Conservation (phyloP, 2,113 vertebrate genomes). For the Crotalus horridus region DNA sequence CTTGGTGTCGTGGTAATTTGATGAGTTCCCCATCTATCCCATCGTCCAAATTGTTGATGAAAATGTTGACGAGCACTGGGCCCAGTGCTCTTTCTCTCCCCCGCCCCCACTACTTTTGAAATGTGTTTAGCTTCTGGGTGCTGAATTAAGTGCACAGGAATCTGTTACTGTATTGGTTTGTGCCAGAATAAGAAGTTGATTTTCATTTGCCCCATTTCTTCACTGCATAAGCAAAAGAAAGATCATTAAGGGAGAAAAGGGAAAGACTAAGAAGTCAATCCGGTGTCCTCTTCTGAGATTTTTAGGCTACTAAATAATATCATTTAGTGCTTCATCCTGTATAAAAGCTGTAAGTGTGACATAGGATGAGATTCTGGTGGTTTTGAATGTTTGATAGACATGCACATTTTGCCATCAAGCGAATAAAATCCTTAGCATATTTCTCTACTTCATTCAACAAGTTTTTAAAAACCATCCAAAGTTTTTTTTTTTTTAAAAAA, state of each 20-base stretch:
- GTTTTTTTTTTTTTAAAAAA: neutral
- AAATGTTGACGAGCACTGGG: too few relatives aligned
- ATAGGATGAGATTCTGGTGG: neutral
- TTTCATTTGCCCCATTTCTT: slow-evolving; percentile 29
- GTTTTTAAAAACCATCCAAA: neutral
- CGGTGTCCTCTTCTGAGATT: neutral
- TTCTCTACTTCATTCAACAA: neutral
- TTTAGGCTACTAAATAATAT: neutral
- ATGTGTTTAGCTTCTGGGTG: neutral
- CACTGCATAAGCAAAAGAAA: neutral
- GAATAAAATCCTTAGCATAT: neutral
- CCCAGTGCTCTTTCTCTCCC: neutral
- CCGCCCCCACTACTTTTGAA: fast-evolving
- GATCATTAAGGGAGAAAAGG: neutral
- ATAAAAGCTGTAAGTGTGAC: neutral
- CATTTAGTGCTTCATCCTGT: neutral
- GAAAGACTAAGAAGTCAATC: neutral
- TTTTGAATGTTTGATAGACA: neutral
- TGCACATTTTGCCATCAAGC: neutral
- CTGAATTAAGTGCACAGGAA: too few relatives aligned
- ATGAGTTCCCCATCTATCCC: too few relatives aligned
- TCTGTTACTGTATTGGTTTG: neutral
- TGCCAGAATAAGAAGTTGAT: slow-evolving; percentile 24
- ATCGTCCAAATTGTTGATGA: too few relatives aligned
- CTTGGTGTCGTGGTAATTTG: too few relatives aligned